Base-by-base conservation (phyloP, 2,888 invertebrate species). In the Patella pellucida region DNA sequence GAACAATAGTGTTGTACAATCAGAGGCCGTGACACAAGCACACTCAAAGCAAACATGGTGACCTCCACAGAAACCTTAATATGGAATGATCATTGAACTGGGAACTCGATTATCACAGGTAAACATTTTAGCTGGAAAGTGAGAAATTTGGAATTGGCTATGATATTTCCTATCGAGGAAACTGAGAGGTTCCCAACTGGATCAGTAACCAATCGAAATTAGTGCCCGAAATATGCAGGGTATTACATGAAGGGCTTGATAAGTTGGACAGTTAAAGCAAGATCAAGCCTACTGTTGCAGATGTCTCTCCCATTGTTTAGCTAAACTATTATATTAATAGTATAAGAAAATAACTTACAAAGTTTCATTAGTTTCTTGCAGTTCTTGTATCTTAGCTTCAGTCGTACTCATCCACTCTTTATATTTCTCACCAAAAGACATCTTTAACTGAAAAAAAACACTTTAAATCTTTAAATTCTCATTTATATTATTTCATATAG, bases 381-480 rank as follows among this genome's bases (percentile, higher is more conserved):
- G 77, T 31, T 89, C 89, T 16, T 77, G 78, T 62, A 89, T 85
- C 78, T 89, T 89, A 3, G 77, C 77, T 74, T 89, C 89, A 12
- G 88, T 89, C 23, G 83, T 81, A 71, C 81, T 83, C 87, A 89
- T 89, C 89, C 89, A 89, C 50, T 88, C 85, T 68, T 79, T 81
- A 76, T 89, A 89, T 78, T 87, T 88, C 56, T 87, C 85, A 19
- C 85, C 84, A 84, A 85, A 88, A 16, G 84, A 80, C 62, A 77
- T 79, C 76, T 87, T 85, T 56, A 88, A 62, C 88, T 89, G 78
- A 54, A 79, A 52, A 51, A 68, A 31, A n/a, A 11, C 7, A 19
- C 2, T 41, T 23, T 68, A 72, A n/a, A 41, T 41, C 41, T 41
- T 41, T 41, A 5, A 41, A 41, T 41, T 68, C 27, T 23, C 11